Evolutionary conservation across 2,888 invertebrate genomes (phyloP).

Genomic region (Brachypterus glaber): DNA sequence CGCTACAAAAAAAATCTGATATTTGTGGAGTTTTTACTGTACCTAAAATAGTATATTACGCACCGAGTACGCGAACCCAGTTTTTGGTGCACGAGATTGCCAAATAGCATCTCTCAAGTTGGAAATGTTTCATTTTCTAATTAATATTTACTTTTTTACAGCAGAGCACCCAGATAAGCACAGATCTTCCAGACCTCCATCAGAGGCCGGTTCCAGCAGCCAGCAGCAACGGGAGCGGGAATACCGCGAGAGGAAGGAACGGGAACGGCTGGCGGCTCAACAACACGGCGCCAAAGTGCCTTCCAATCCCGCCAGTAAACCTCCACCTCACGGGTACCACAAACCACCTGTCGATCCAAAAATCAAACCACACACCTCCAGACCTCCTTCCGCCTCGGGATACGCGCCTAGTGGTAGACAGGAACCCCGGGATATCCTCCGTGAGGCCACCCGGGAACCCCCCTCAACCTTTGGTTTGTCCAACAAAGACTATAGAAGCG

Average conservation of each 20-base stretch:
- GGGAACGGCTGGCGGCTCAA: conserved; percentile 49
- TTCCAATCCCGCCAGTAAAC: conserved; percentile 12
- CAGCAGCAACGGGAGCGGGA: conserved; percentile 48
- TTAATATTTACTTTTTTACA: conserved; percentile 1
- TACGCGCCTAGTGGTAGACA: conserved; percentile 17
- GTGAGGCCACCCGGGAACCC: conserved; percentile 32
- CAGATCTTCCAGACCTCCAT: conserved; percentile 30
- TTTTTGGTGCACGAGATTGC: too few relatives aligned
- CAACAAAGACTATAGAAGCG: conserved; percentile 19
- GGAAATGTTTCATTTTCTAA: too few relatives aligned
- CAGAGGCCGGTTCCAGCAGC: conserved; percentile 31
- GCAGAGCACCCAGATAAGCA: conserved; percentile 32
- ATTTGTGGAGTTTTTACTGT: too few relatives aligned
- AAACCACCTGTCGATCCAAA: conserved; percentile 31
- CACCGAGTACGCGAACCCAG: too few relatives aligned
- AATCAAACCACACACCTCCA: conserved; percentile 28
- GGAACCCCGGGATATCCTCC: conserved; percentile 33
- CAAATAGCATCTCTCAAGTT: too few relatives aligned
- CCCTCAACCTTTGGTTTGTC: conserved; percentile 29
- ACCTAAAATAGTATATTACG: too few relatives aligned
- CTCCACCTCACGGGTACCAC: conserved; percentile 20
- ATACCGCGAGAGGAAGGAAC: conserved; percentile 54
- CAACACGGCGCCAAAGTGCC: conserved; percentile 19
- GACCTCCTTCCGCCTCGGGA: conserved; percentile 23
- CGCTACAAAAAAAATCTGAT: too few relatives aligned